These are phyloP conservation scores for Phorcus lineatus DNA, from an alignment of 2,888 invertebrate genomes.

Conservation along the genomic window DNA sequence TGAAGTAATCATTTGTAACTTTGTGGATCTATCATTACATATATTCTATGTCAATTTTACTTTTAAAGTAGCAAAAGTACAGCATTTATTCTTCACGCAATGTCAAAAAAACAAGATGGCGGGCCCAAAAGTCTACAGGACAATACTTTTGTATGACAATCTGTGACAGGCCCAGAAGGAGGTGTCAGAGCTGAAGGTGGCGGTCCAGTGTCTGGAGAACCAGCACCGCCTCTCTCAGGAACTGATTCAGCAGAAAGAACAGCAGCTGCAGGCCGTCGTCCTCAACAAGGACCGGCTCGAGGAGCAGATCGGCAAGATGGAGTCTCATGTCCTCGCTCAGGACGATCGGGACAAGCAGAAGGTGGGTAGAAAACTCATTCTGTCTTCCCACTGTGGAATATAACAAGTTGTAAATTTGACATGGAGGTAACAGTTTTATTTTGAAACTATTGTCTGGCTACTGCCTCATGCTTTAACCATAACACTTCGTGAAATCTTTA, in stretches of 20 bases:
- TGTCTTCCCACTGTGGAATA: no score
- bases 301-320: slow-evolving; percentile 57
- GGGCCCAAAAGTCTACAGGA: slow-evolving; percentile 38
- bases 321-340: slow-evolving; percentile 56
- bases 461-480: no score
- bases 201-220: slow-evolving; percentile 61
- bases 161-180: slow-evolving; percentile 64
- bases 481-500: no score
- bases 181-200: slow-evolving; percentile 61
- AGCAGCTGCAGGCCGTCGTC: slow-evolving; percentile 59
- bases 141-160: neutral
- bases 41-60: no score
- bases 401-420: no score
- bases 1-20: no score
- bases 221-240: slow-evolving; percentile 56
- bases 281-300: slow-evolving; percentile 62
- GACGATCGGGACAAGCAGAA: slow-evolving; percentile 63
- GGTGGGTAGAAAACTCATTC: slow-evolving; percentile 42
- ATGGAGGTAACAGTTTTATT: no score
- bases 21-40: no score
- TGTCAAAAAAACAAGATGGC: no score
- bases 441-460: no score
- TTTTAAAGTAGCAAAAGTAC: no score
- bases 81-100: no score
- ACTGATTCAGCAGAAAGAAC: slow-evolving; percentile 57